Evolutionary conservation across 2,888 invertebrate species (phyloP), one percentile per base, ranked within the genome.

Genomic region (Rhamnusium bicolor): DNA sequence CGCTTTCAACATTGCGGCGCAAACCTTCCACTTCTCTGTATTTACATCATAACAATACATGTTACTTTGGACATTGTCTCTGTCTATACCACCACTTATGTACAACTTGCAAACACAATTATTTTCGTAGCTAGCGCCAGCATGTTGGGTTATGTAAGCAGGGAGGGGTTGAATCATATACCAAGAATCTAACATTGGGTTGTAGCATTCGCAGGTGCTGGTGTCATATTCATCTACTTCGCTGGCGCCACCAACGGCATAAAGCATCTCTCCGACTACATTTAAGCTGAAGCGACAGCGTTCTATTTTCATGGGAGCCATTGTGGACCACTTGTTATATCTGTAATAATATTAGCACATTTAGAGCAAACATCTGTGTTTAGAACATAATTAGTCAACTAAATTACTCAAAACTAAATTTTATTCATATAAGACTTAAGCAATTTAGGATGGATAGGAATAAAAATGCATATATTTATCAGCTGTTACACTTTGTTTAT

Each of bases 261-360:
- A 92, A 51, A 93, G 85, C 80, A 88, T 81, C 71, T 86, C 86
- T 12, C 85, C 87, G 46, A 92, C 89, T 0, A 92, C 92, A 81
- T 91, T 92, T 61, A 93, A 85, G 0, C 92, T 92, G 84, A 93
- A 93, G 5, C 93, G 88, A 80, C 93, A 93, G 32, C 93, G 87
- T 83, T 93, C 93, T 60, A 90, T 88, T 78, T 91, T 90, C 90
- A 93, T 91, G 10, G 93, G 92, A 2, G 93, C 91, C 82, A 94
- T 92, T 4, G 92, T 92, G 5, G 90, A 89, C 94, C 94, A 94
- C 75, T 91, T 90, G 81, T 92, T 90, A 24, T 89, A 89, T 24
- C 82, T 82, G 32, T 46, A 75, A 69, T 6, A 14, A 40, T 40
- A 5, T 32, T 12, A 12, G 10, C 2, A 32, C 12, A 12, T 2